Evolutionary conservation across 2,113 vertebrate species (phyloP).

Genomic region (Periophthalmus modestus): DNA sequence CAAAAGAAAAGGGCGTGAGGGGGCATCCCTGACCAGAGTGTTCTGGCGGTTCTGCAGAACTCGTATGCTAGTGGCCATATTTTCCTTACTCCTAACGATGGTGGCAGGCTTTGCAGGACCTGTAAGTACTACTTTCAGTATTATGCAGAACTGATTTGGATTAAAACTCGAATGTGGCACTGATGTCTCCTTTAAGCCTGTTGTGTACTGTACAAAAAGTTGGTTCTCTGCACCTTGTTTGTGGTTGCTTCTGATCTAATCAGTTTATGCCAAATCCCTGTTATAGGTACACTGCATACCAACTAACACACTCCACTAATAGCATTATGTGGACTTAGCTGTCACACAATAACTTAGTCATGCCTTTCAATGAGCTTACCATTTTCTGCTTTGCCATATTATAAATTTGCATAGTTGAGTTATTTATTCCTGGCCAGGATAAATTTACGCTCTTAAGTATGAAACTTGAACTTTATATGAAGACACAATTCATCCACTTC

Average conservation of each 20-base stretch:
- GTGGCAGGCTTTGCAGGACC: constrained; percentile 78
- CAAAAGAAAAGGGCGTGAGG: constrained; percentile 70
- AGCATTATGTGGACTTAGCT: constrained; percentile 67
- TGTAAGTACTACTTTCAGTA: constrained; percentile 64
- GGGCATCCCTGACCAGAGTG: constrained; percentile 75
- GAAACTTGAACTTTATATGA: too few relatives aligned
- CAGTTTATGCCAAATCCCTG: constrained; percentile 36
- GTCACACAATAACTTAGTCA: constrained; percentile 22
- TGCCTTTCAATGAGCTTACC: constrained; percentile 15
- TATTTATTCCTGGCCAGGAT: background rate
- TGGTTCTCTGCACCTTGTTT: background rate
- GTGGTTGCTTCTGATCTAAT: constrained; percentile 36
- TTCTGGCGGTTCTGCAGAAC: constrained; percentile 83
- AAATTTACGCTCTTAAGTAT: background rate
- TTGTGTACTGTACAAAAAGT: constrained; percentile 16
- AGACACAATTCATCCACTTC: background rate
- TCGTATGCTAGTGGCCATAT: constrained; percentile 76
- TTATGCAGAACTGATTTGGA: too few relatives aligned
- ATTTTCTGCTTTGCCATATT: constrained; percentile 11
- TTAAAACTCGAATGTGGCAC: background rate
- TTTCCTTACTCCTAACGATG: constrained; percentile 79
- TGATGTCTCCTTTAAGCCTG: background rate
- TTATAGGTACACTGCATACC: constrained; percentile 27
- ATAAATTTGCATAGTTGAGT: background rate
- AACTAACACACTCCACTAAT: constrained; percentile 42